phyloP scores from a whole-genome alignment of 1,140 invertebrate genomes.

The Drosophila seguyi region DNA sequence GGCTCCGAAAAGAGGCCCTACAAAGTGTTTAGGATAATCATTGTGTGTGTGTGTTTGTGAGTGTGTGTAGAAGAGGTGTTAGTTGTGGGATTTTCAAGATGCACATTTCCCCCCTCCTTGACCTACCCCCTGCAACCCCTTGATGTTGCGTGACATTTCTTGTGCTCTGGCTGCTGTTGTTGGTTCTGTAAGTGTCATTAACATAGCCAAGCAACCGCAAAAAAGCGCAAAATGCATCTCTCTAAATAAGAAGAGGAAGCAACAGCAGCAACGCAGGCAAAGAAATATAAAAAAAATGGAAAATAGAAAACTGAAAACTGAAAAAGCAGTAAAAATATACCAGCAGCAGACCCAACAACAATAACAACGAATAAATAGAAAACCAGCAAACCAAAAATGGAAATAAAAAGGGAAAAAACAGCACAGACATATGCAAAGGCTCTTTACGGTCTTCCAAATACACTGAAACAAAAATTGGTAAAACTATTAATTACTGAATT shows the following conservation, averaged over 20 bases:
- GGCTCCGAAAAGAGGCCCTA: slow-evolving; percentile 12
- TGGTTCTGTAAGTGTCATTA: slow-evolving; percentile 74
- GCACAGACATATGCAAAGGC: slow-evolving; percentile 58
- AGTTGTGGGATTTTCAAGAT: slow-evolving; percentile 36
- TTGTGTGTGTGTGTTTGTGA: background rate
- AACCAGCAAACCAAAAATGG: slow-evolving; percentile 22
- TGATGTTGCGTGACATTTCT: slow-evolving; percentile 32
- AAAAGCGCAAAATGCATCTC: slow-evolving; percentile 80
- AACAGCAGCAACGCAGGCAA: slow-evolving; percentile 16
- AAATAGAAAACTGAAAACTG: slow-evolving; percentile 17
- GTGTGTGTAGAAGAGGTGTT: slow-evolving; percentile 20
- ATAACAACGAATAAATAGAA: slow-evolving; percentile 36
- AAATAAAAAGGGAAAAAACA: slow-evolving; percentile 2
- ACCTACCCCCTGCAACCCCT: background rate
- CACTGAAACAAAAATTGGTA: background rate
- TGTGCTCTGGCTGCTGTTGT: slow-evolving; percentile 20
- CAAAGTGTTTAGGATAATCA: slow-evolving; percentile 11
- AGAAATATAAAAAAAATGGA: slow-evolving; percentile 21
- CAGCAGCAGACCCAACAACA: slow-evolving; percentile 9
- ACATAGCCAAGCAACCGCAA: slow-evolving; percentile 80
- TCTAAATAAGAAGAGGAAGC: slow-evolving; percentile 40
- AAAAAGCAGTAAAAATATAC: slow-evolving; percentile 12
- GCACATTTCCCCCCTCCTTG: slow-evolving; percentile 8
- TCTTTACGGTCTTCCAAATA: slow-evolving; percentile 15
- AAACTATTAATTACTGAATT: background rate